Base-by-base conservation (phyloP, 1,140 invertebrate genomes). In the Zelostemma sp. region DNA sequence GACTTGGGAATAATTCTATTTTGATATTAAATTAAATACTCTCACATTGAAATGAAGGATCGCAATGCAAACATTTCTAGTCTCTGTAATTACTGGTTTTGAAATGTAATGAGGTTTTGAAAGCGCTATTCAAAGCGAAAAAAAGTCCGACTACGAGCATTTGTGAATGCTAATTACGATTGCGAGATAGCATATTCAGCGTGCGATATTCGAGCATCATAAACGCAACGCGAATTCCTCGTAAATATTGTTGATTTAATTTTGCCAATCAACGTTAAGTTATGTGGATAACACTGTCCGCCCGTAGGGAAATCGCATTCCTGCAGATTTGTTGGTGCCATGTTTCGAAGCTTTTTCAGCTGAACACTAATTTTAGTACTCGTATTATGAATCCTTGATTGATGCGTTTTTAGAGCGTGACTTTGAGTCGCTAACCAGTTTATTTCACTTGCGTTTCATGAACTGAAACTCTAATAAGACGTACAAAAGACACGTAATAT, bases 221-320 rank as follows among this genome's bases (percentile, higher is more conserved):
- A 49, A 55, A 16, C 45, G n/a, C 38, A 18, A 12, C 16, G 8
- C 16, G 64, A 60, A 56, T 60, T 15, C 45, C 31, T 60, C 64
- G 56, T 59, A 60, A 67, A 67, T 67, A 67, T 50, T 60, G 59
- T 60, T 45, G 56, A 51, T 53, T 67, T 67, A 53, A 60, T 45
- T 67, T 60, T 60, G 51, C 57, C 55, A 56, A 60, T 60, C 43
- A 67, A 60, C 51, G 47, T 31, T 46, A 45, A 56, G 54, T 38
- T 40, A 56, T 43, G 56, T 40, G 33, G 18, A 51, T 56, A 38
- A 41, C n/a, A 25, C 8, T 16, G 47, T 49, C 12, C 43, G 11
- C 40, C 11, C 5, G n/a, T 16, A 6, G 6, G 41, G 6, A 43
- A 43, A 43, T 43, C 18, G 45, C 28, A 21, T 33, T 53, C 55